Percentiles rank a stretch among this genome's conserved stretches.
Conservation (phyloP, 2,888 invertebrate species). For the Epsilonema sp. region DNA sequence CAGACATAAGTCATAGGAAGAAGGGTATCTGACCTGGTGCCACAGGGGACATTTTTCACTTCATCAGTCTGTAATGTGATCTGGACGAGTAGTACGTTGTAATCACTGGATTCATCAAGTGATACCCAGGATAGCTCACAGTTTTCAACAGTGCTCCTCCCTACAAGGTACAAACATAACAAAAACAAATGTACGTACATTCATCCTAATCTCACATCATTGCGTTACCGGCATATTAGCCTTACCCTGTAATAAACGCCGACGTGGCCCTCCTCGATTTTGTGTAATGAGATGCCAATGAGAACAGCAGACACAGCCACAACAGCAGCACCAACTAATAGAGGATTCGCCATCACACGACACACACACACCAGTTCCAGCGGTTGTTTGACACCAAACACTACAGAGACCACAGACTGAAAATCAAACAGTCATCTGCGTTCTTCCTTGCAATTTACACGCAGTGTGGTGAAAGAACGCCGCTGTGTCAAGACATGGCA, state of each 20-base stretch:
- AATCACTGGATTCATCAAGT: slow-evolving; percentile 65
- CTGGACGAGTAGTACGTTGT: slow-evolving; percentile 63
- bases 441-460: no score
- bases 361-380: no score
- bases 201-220: no score
- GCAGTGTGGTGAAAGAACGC: no score
- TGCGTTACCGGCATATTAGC: no score
- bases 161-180: slow-evolving; percentile 38
- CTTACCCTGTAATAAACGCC: slow-evolving; percentile 66
- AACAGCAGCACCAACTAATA: slow-evolving; percentile 10
- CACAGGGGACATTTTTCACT: slow-evolving; percentile 77
- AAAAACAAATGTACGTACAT: slow-evolving; percentile 7
- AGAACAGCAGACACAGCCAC: slow-evolving; percentile 18
- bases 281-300: slow-evolving; percentile 45
- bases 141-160: slow-evolving; percentile 60
- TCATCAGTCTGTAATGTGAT: slow-evolving; percentile 76
- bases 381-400: no score
- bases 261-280: slow-evolving; percentile 68
- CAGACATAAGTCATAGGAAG: no score
- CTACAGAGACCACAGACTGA: no score
- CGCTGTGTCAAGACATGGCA: no score
- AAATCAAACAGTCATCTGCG: no score
- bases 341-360: no score
- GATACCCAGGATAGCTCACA: slow-evolving; percentile 62
- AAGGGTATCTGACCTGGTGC: slow-evolving; percentile 47